phyloP scores from a whole-genome alignment of 1,140 invertebrate genomes.

The Micrasema minimum region DNA sequence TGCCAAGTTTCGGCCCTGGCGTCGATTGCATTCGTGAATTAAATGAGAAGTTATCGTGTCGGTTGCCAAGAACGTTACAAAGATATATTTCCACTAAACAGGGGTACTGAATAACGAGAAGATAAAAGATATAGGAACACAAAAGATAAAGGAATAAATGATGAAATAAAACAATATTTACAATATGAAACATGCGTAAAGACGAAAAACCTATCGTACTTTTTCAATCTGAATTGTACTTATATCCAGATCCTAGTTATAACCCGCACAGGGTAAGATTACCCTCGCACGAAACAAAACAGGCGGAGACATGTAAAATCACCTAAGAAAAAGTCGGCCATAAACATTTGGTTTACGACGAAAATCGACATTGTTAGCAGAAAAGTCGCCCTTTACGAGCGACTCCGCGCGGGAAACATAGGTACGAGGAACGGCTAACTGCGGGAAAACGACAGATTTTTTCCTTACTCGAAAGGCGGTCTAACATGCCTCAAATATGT shows the following conservation, averaged over 20 bases:
- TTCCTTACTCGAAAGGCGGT: slow-evolving; percentile 28
- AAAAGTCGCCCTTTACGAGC: slow-evolving; percentile 22
- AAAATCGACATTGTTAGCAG: slow-evolving; percentile 33
- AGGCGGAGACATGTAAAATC: neutral
- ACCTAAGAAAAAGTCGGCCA: slow-evolving; percentile 8
- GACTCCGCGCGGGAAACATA: slow-evolving; percentile 3
- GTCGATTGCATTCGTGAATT: slow-evolving; percentile 37
- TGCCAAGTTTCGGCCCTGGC: slow-evolving; percentile 36
- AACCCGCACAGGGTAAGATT: too few species aligned
- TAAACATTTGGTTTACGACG: slow-evolving; percentile 32
- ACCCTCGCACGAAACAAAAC: too few species aligned
- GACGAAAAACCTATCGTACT: neutral
- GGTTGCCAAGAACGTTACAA: slow-evolving; percentile 33
- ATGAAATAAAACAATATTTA: neutral
- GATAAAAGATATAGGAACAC: too few species aligned
- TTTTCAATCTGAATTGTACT: neutral
- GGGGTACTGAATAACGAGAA: neutral
- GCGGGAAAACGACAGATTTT: slow-evolving; percentile 38
- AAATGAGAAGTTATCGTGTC: slow-evolving; percentile 33
- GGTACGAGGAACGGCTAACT: slow-evolving; percentile 8
- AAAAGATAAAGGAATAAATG: neutral
- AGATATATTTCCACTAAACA: neutral
- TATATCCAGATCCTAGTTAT: neutral
- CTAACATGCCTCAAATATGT: slow-evolving; percentile 52
- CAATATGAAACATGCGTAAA: neutral